phyloP scores from a whole-genome alignment of 2,888 invertebrate species.

The Dioctria rufipes region DNA sequence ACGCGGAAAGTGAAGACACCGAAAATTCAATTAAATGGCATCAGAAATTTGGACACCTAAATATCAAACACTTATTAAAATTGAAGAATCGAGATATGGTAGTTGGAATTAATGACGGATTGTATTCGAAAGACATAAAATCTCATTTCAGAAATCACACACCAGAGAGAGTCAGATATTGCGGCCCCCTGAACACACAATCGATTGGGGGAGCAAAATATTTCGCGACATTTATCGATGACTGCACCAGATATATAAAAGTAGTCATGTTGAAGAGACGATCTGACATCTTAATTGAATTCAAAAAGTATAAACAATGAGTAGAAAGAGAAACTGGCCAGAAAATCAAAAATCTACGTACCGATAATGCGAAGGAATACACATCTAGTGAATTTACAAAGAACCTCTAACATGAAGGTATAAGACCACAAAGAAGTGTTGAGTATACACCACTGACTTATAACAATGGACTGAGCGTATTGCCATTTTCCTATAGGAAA shows the following conservation, averaged over 20 bases:
- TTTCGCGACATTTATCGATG: neutral
- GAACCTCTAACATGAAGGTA: conserved; percentile 60
- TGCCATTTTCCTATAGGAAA: too few species aligned
- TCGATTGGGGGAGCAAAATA: conserved; percentile 2
- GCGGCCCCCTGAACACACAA: conserved; percentile 3
- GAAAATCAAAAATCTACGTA: conserved; percentile 60
- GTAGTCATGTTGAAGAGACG: neutral
- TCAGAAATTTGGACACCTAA: conserved; percentile 45
- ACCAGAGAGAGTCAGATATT: conserved; percentile 11
- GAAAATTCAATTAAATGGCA: neutral
- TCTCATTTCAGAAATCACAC: conserved; percentile 13
- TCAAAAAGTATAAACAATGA: conserved; percentile 50
- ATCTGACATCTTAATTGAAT: conserved; percentile 31
- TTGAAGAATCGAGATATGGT: conserved; percentile 32
- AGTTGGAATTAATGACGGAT: conserved; percentile 31
- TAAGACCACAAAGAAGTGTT: conserved; percentile 58
- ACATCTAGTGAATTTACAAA: conserved; percentile 55
- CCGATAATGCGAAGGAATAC: conserved; percentile 62
- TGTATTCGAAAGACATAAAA: too few species aligned
- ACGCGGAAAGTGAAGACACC: too few species aligned
- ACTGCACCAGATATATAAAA: neutral
- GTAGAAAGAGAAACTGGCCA: conserved; percentile 58
- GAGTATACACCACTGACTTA: conserved; percentile 61
- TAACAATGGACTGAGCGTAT: too few species aligned
- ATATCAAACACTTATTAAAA: conserved; percentile 39